Percentiles rank a stretch among this genome's conserved stretches.
Conservation (phyloP, 2,113 vertebrate genomes). For the Delphinus delphis region DNA sequence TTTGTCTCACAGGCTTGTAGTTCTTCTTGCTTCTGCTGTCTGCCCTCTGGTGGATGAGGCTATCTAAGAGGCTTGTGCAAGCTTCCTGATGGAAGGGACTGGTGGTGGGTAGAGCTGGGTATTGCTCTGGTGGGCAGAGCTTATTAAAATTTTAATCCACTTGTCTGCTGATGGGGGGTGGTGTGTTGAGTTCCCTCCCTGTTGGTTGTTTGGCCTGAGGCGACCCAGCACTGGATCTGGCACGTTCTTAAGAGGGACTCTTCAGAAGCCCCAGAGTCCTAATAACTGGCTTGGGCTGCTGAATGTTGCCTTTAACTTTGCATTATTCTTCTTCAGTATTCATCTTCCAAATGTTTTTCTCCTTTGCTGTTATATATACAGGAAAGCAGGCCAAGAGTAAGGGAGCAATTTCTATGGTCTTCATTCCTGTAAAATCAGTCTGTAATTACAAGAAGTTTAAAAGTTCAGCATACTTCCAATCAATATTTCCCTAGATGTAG, state of each 20-base stretch:
- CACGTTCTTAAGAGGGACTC: not conserved
- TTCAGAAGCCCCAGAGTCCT: not conserved
- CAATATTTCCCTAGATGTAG: slow-evolving; percentile 52
- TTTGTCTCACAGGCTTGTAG: no score
- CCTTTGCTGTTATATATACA: not conserved
- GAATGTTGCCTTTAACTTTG: not conserved
- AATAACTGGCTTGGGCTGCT: not conserved
- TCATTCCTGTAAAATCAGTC: slow-evolving; percentile 63
- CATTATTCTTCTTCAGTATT: not conserved
- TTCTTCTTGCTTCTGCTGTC: no score
- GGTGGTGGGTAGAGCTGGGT: no score
- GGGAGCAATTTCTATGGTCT: not conserved
- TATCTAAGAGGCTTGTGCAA: no score
- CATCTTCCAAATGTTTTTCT: not conserved
- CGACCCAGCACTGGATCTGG: not conserved
- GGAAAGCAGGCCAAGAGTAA: not conserved
- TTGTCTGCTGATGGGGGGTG: no score
- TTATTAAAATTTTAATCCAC: no score
- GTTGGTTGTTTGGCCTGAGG: no score
- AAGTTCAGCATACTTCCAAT: slow-evolving; percentile 64
- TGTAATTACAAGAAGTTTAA: slow-evolving; percentile 65
- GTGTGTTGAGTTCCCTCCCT: no score
- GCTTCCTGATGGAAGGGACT: no score
- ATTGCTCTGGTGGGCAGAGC: no score
- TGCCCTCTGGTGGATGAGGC: no score